phyloP scores from a whole-genome alignment of 2,797 vertebrate species.

The Salarias fasciatus region DNA sequence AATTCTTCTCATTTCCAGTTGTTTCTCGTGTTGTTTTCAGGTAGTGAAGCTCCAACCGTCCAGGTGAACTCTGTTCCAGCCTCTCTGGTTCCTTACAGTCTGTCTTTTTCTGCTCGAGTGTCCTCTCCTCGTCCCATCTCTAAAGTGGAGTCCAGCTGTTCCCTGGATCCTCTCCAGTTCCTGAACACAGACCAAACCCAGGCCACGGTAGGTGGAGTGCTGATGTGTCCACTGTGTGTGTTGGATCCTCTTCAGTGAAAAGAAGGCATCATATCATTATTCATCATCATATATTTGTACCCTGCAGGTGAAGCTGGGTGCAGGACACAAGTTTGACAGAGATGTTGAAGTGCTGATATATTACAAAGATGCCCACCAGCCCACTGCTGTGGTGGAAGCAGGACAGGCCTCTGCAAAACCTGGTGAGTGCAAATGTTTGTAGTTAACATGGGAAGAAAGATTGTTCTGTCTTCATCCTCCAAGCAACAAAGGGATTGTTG shows the following conservation, averaged over 20 bases:
- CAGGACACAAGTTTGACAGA: slow-evolving; percentile 85
- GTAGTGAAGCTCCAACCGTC: slow-evolving; percentile 37
- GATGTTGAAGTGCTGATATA: slow-evolving; percentile 87
- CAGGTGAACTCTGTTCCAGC: slow-evolving; percentile 67
- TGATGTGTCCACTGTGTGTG: slow-evolving; percentile 2
- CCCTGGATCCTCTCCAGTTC: slow-evolving; percentile 79
- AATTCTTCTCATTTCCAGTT: not conserved
- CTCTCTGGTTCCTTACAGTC: slow-evolving; percentile 80
- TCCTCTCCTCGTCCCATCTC: slow-evolving; percentile 79
- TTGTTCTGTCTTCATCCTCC: too few relatives aligned
- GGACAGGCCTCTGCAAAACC: slow-evolving; percentile 63
- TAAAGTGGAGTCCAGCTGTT: slow-evolving; percentile 83
- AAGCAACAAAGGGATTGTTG: not conserved
- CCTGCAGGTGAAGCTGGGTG: slow-evolving; percentile 80
- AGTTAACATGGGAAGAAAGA: too few relatives aligned
- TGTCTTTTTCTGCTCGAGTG: slow-evolving; percentile 76
- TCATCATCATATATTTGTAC: slow-evolving; percentile 1
- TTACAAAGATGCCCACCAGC: slow-evolving; percentile 82
- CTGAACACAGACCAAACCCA: slow-evolving; percentile 76
- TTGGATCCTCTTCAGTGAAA: not conserved
- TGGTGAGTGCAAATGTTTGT: slow-evolving; percentile 66
- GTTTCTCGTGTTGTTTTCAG: slow-evolving; percentile 36
- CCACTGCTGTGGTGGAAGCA: slow-evolving; percentile 83
- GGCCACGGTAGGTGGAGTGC: slow-evolving; percentile 78
- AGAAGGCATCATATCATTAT: not conserved